A percentile compares a stretch with the other conserved stretches of the same genome.
These are phyloP conservation scores for Bolinopsis microptera DNA, from an alignment of 37 sponge, comb jelly and placozoan species.

Conservation along the genomic window DNA sequence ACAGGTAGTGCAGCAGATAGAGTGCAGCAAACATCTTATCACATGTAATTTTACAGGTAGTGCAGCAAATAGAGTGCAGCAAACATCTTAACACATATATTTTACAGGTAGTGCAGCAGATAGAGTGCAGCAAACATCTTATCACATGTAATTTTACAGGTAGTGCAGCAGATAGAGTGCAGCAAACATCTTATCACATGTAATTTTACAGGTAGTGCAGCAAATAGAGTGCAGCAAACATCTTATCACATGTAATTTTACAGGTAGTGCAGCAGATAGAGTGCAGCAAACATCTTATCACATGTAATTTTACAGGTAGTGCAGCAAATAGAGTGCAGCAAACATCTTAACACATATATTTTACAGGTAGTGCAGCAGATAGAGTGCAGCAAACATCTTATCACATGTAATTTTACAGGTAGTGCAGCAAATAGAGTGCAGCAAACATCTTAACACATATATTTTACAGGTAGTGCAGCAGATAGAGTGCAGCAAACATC, in stretches of 20 bases:
- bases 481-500: neutral
- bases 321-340: neutral
- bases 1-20: no score
- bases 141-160: no score
- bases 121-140: no score
- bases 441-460: neutral
- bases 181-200: no score
- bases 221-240: no score
- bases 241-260: neutral
- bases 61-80: no score
- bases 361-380: neutral
- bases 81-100: no score
- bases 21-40: no score
- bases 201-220: no score
- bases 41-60: no score
- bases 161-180: no score
- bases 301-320: neutral
- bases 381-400: neutral
- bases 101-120: no score
- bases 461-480: neutral
- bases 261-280: neutral
- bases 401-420: neutral
- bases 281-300: neutral
- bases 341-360: neutral
- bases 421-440: neutral